Conservation (phyloP, 2,797 vertebrate genomes). For the Danio aesculapii region DNA sequence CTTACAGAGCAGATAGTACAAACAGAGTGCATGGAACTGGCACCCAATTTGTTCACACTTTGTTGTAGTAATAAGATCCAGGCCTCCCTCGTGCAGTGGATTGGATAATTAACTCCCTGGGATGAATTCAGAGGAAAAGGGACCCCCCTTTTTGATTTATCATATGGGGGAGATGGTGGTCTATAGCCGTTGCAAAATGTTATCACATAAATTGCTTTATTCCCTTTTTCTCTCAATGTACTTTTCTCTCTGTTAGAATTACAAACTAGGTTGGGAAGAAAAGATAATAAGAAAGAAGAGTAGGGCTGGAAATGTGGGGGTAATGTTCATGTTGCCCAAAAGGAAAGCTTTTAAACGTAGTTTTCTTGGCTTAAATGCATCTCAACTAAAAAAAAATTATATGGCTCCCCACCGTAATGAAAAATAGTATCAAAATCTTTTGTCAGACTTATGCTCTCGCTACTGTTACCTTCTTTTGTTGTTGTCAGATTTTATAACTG, state of each 20-base stretch:
- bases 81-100: conserved; percentile 75
- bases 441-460: not conserved
- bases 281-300: conserved; percentile 28
- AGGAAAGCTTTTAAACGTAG: not conserved
- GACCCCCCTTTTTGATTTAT: conserved; percentile 71
- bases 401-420: not conserved
- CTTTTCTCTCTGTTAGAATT: conserved; percentile 65
- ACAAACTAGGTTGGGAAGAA: conserved; percentile 46
- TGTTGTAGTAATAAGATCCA: conserved; percentile 84
- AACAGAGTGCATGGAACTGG: conserved; percentile 67
- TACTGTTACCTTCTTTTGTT: not conserved
- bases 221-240: conserved; percentile 63
- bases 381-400: not conserved
- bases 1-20: conserved; percentile 69
- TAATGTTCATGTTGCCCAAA: conserved; percentile 37
- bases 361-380: conserved; percentile 15
- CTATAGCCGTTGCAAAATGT: conserved; percentile 57
- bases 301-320: conserved; percentile 21
- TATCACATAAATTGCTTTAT: conserved; percentile 67
- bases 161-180: conserved; percentile 62
- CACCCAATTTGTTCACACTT: conserved; percentile 84
- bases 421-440: not conserved
- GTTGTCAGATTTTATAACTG: not conserved
- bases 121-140: conserved; percentile 70
- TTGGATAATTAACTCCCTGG: conserved; percentile 82